phyloP scores from a whole-genome alignment of 2,888 invertebrate species.

The Steinernema carpocapsae region DNA sequence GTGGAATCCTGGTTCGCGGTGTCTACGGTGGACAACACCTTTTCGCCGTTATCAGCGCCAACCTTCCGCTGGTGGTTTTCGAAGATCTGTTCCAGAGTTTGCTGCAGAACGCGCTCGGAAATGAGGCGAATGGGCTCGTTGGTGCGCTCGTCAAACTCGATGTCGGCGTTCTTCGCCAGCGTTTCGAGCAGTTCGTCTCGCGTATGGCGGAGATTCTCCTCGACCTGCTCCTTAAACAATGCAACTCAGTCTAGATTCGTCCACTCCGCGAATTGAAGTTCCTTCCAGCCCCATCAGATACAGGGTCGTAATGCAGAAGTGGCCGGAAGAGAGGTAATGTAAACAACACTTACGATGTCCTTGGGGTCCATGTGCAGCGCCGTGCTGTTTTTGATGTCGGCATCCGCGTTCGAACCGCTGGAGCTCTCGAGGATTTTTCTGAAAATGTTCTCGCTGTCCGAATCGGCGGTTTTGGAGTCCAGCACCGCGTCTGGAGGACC shows the following conservation, averaged over 20 bases:
- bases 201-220: constrained; percentile 23
- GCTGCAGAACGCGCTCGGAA: constrained; percentile 30
- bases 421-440: constrained; percentile 13
- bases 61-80: constrained; percentile 22
- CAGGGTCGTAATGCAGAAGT: not conserved
- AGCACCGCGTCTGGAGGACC: not conserved
- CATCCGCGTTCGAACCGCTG: not conserved
- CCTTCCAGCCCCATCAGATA: not conserved
- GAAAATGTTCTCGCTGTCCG: constrained; percentile 8
- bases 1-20: not conserved
- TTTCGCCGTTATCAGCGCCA: not conserved
- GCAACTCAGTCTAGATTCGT: not conserved
- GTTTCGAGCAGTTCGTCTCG: constrained; percentile 29
- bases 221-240: constrained; percentile 26
- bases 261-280: too few species aligned
- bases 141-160: constrained; percentile 16
- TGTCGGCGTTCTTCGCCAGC: constrained; percentile 30
- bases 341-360: constrained; percentile 18
- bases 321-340: not conserved
- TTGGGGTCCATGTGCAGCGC: constrained; percentile 24
- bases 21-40: not conserved
- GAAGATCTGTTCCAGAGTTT: constrained; percentile 30
- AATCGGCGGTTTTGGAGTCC: not conserved
- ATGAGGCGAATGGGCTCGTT: constrained; percentile 30
- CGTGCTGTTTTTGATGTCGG: constrained; percentile 14